Percentiles rank a stretch among this genome's conserved stretches.
Conservation (phyloP, 2,113 vertebrate species). For the Noctilio leporinus region DNA sequence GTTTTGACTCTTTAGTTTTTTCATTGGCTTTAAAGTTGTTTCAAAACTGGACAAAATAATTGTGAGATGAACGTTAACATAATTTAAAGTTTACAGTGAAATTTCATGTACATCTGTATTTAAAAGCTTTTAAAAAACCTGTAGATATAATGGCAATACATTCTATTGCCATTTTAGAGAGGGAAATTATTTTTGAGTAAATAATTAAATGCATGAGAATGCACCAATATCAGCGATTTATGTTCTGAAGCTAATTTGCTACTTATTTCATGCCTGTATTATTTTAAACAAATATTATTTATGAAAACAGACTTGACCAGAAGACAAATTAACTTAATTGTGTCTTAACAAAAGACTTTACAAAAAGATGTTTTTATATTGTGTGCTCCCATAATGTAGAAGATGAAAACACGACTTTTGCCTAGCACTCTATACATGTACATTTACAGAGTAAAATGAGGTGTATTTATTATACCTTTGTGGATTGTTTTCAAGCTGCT, state of each 20-base stretch:
- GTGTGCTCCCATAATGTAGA: background rate
- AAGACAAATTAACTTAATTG: background rate
- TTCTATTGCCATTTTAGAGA: background rate
- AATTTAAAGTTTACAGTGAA: conserved; percentile 15
- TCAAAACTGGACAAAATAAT: conserved; percentile 3
- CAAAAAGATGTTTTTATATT: background rate
- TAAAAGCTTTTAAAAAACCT: background rate
- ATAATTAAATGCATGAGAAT: background rate
- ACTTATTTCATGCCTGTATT: background rate
- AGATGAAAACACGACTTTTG: background rate
- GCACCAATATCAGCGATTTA: background rate
- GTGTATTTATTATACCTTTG: background rate
- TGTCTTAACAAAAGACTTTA: conserved; percentile 6
- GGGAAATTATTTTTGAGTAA: background rate
- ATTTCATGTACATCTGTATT: background rate
- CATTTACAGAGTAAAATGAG: background rate
- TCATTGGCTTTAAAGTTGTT: conserved; percentile 9
- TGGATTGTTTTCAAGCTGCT: background rate
- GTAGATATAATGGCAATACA: background rate
- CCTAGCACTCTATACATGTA: background rate
- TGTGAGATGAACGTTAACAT: background rate
- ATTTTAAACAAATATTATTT: conserved; percentile 16
- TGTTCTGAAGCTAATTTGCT: background rate
- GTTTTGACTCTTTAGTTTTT: background rate
- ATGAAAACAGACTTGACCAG: background rate